Percentiles rank a stretch among this genome's conserved stretches.
Conservation (phyloP, 2,888 invertebrate species). For the Candidula unifasciata region DNA sequence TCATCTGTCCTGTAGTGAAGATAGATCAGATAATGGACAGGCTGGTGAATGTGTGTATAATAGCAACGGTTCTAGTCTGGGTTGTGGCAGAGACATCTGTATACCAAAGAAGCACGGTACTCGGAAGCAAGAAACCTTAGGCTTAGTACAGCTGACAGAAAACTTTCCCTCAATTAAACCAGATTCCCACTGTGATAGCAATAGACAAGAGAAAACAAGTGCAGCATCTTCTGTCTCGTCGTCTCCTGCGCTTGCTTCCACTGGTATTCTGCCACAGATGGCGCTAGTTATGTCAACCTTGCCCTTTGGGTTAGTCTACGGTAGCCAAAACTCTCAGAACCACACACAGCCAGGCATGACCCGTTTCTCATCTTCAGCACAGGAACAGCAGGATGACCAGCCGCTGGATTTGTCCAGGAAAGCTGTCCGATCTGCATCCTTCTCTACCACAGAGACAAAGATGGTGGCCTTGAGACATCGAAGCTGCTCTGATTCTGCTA, state of each 20-base stretch:
- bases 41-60: too few species aligned
- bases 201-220: neutral
- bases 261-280: slow-evolving; percentile 19
- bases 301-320: slow-evolving; percentile 28
- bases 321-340: slow-evolving; percentile 1
- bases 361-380: neutral
- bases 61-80: too few species aligned
- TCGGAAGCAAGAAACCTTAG: neutral
- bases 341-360: neutral
- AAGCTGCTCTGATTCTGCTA: neutral
- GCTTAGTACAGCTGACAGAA: neutral
- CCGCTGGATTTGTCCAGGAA: slow-evolving; percentile 46
- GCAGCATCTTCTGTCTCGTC: neutral
- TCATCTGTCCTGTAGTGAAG: neutral
- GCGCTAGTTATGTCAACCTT: slow-evolving; percentile 34
- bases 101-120: neutral
- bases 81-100: neutral
- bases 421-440: neutral
- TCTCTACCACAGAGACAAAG: neutral
- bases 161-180: neutral
- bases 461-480: neutral
- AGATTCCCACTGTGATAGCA: neutral
- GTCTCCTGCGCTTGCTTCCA: neutral
- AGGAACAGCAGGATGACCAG: slow-evolving; percentile 17
- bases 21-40: neutral